Base-by-base conservation (phyloP, 1,140 invertebrate species). In the Drosophila bifasciata region DNA sequence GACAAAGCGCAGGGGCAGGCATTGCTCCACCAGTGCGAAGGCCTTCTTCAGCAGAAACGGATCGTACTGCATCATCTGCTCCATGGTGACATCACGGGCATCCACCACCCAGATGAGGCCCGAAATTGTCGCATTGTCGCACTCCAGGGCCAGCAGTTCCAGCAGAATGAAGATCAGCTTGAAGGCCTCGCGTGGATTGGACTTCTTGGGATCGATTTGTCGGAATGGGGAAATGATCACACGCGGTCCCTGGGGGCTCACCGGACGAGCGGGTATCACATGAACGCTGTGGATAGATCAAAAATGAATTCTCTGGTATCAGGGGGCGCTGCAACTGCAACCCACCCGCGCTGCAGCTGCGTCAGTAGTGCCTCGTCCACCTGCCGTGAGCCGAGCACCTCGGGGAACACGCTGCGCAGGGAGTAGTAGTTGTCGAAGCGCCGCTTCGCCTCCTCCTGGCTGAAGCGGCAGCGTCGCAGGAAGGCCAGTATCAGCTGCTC, bases 361-460 rank as follows among this genome's bases (percentile, higher is more conserved):
- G 92, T 89, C 46, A 91, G 28, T 5, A 93, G 73, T 15, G 90
- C 75, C 6, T 79, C 79, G 59, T 89, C 74, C 45, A 83, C 61
- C 19, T 74, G 91, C 56, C 91, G 91, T 0, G 91, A 59, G 5
- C 78, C 63, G 48, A 91, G 90, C 48, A 93, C 91, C 64, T 95
- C 94, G 1, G 94, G 94, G 17, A 94, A 91, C 7, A 93, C 79
- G 13, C 91, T 92, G 72, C 92, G 92, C 45, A 95, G 85, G 2
- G 94, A 93, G 72, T 94, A 94, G 84, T 93, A 94, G 90, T 93
- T 93, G 66, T 95, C 94, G 2, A 95, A 67, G 70, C 94, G 94
- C 67, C 93, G 86, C 81, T 95, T 95, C 5, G 93, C 93, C 72
- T 92, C 92, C 89, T 95, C 94, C 66, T 95, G 89, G 70, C 94